phyloP scores from a whole-genome alignment of 2,113 vertebrate species.

The Rhinopomastus cyanomelas region DNA sequence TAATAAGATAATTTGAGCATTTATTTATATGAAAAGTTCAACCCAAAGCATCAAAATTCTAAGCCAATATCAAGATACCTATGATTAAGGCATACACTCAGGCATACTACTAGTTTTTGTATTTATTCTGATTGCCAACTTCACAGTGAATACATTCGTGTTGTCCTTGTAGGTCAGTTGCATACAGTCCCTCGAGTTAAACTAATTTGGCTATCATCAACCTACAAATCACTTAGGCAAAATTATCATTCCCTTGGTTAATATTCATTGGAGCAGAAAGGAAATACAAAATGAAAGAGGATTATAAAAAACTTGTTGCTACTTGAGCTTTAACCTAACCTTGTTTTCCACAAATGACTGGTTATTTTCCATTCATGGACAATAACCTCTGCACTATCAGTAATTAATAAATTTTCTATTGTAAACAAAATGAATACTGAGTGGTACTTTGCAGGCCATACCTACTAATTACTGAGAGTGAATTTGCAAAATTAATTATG shows the following conservation, averaged over 20 bases:
- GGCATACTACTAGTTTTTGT: conserved; percentile 22
- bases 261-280: conserved; percentile 64
- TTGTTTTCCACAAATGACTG: conserved; percentile 8
- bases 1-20: conserved; percentile 51
- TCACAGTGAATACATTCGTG: conserved; percentile 52
- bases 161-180: conserved; percentile 64
- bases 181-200: conserved; percentile 48
- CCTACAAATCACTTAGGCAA: conserved; percentile 63
- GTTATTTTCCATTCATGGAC: neutral
- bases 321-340: conserved; percentile 53
- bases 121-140: conserved; percentile 44
- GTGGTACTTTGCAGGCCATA: neutral
- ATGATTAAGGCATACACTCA: conserved; percentile 44
- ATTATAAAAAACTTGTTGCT: conserved; percentile 39
- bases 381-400: neutral
- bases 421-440: neutral
- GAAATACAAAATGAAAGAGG: conserved; percentile 60
- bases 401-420: neutral
- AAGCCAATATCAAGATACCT: conserved; percentile 29
- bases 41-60: conserved; percentile 48
- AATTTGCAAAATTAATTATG: neutral
- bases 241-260: conserved; percentile 69
- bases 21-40: conserved; percentile 46
- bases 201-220: conserved; percentile 67
- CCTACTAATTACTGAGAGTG: neutral